phyloP scores from a whole-genome alignment of 1,140 invertebrate species.

The Lutraria rhynchaena region DNA sequence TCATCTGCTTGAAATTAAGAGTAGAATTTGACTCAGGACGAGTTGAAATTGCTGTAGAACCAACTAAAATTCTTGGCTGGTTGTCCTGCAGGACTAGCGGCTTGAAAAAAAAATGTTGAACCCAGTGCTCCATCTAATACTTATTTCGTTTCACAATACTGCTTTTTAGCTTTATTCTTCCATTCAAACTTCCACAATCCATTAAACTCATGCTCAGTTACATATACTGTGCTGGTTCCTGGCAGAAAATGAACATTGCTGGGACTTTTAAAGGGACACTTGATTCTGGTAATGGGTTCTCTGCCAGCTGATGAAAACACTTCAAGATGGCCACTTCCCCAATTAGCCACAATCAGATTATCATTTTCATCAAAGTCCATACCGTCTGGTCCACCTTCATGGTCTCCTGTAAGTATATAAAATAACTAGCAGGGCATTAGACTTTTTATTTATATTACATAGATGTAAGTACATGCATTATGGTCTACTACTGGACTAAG shows the following conservation, averaged over 20 bases:
- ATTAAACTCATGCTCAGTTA: constrained; percentile 78
- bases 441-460: too few relatives aligned
- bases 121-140: too few relatives aligned
- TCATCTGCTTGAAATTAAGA: too few relatives aligned
- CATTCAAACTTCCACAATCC: constrained; percentile 79
- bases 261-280: constrained; percentile 74
- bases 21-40: too few relatives aligned
- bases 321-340: constrained; percentile 74
- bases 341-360: constrained; percentile 77
- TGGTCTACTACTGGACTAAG: too few relatives aligned
- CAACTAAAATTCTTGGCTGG: too few relatives aligned
- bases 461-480: too few relatives aligned
- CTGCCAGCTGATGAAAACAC: constrained; percentile 75
- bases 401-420: constrained; percentile 62
- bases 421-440: too few relatives aligned
- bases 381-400: constrained; percentile 77
- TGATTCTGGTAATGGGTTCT: constrained; percentile 70
- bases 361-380: constrained; percentile 79
- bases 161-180: constrained; percentile 71
- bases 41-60: too few relatives aligned
- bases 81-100: too few relatives aligned
- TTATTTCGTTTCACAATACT: constrained; percentile 74
- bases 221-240: constrained; percentile 70
- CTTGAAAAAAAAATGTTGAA: too few relatives aligned
- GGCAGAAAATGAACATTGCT: constrained; percentile 78